phyloP scores from a whole-genome alignment of 1,140 invertebrate species.

The Caenorhabditis latens region DNA sequence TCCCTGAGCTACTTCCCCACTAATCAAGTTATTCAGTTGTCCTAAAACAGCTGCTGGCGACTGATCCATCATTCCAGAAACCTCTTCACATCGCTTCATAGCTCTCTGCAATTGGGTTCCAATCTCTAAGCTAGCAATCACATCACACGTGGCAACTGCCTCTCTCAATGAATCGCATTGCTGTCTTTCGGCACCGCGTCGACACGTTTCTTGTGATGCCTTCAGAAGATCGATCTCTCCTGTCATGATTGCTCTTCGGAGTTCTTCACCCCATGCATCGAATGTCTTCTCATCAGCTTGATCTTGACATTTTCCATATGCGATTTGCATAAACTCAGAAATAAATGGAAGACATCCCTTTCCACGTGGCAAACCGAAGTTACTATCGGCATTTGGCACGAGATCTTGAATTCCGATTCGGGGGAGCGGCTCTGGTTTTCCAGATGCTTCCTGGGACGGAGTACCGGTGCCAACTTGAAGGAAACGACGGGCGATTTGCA shows the following conservation, averaged over 20 bases:
- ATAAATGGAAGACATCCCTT: constrained; percentile 76
- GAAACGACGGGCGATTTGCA: constrained; percentile 69
- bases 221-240: constrained; percentile 75
- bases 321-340: constrained; percentile 77
- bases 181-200: constrained; percentile 75
- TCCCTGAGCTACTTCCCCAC: constrained; percentile 76
- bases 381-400: constrained; percentile 71
- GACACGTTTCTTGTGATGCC: constrained; percentile 77
- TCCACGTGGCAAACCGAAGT: constrained; percentile 73
- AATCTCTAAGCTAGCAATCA: constrained; percentile 74
- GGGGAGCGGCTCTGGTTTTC: constrained; percentile 64
- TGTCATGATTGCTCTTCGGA: constrained; percentile 71
- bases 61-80: constrained; percentile 76
- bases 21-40: constrained; percentile 75
- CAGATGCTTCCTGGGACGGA: not conserved
- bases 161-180: constrained; percentile 73
- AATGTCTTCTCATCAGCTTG: constrained; percentile 74
- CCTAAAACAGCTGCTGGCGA: constrained; percentile 73
- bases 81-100: constrained; percentile 74
- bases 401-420: constrained; percentile 69
- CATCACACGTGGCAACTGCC: constrained; percentile 75
- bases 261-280: constrained; percentile 76
- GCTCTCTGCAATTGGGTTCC: constrained; percentile 72
- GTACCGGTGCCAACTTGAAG: constrained; percentile 65
- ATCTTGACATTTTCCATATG: constrained; percentile 77